Conservation (phyloP, 2,888 invertebrate genomes). For the Macrophya alboannulata region DNA sequence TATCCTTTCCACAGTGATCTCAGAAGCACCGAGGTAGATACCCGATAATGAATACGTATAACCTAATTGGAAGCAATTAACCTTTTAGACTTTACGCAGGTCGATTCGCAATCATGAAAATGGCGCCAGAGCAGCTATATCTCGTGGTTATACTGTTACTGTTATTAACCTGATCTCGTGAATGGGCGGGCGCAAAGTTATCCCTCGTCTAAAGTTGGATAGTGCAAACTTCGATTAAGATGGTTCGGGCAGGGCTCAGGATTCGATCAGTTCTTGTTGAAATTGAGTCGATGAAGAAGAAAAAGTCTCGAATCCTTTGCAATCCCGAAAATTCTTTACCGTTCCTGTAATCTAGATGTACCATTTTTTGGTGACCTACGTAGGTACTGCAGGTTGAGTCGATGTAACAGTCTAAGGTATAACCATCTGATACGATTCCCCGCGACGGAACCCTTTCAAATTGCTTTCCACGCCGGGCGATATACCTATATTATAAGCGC, state of each 20-base stretch:
- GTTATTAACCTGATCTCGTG: constrained; percentile 36
- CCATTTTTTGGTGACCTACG: background rate
- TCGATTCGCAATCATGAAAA: constrained; percentile 49
- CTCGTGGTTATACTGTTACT: constrained; percentile 47
- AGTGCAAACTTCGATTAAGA: constrained; percentile 48
- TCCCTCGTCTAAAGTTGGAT: constrained; percentile 36
- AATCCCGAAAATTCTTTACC: background rate
- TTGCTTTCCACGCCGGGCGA: background rate
- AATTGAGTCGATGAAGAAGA: background rate
- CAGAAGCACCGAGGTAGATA: constrained; percentile 24
- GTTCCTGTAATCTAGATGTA: background rate
- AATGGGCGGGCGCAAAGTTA: background rate
- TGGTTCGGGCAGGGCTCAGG: background rate
- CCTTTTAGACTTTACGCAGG: constrained; percentile 42
- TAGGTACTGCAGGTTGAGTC: background rate
- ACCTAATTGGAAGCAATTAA: constrained; percentile 53
- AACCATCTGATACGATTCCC: constrained; percentile 21
- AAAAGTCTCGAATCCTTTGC: background rate
- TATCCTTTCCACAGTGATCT: constrained; percentile 33
- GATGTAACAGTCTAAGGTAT: background rate
- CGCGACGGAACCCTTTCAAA: background rate
- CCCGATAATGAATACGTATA: constrained; percentile 52
- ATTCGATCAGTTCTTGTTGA: background rate
- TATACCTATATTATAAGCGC: constrained; percentile 5
- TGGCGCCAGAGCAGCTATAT: constrained; percentile 17